Percentiles rank a stretch among this genome's conserved stretches.
Evolutionary conservation across 2,113 vertebrate genomes (phyloP).

Genomic region (Ameiurus melas): DNA sequence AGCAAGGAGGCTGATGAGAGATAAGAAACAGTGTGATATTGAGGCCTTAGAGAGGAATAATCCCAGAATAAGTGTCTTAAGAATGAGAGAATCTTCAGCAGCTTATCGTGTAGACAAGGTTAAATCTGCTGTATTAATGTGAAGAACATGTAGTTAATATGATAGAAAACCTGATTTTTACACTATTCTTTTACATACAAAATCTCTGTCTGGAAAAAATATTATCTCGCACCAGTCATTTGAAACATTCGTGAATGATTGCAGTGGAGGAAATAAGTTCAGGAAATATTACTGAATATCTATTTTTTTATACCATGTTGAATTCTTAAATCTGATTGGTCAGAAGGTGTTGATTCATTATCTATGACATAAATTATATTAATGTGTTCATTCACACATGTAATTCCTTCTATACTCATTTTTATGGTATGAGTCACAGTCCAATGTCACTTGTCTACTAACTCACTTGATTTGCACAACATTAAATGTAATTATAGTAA

Average conservation of each 20-base stretch:
- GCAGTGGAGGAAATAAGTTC: not conserved
- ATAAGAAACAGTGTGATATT: constrained; percentile 57
- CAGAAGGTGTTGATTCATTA: not conserved
- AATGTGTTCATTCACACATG: not conserved
- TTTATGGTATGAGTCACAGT: not conserved
- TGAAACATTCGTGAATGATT: not conserved
- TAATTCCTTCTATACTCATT: not conserved
- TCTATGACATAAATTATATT: not conserved
- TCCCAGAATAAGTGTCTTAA: constrained; percentile 62
- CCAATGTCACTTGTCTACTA: not conserved
- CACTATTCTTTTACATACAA: not conserved
- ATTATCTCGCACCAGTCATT: not conserved
- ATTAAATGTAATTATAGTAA: not conserved
- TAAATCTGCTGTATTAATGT: constrained; percentile 28
- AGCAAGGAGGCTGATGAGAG: constrained; percentile 49
- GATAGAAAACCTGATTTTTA: not conserved
- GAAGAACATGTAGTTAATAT: not conserved
- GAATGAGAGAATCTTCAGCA: constrained; percentile 2
- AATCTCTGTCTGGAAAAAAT: not conserved
- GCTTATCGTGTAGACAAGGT: not conserved
- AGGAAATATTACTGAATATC: not conserved
- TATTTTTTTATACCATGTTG: not conserved
- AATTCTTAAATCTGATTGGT: too few relatives aligned
- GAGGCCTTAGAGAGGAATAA: constrained; percentile 65
- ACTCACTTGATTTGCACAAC: not conserved